phyloP scores from a whole-genome alignment of 1,140 invertebrate genomes.

The Tetragnatha versicolor region DNA sequence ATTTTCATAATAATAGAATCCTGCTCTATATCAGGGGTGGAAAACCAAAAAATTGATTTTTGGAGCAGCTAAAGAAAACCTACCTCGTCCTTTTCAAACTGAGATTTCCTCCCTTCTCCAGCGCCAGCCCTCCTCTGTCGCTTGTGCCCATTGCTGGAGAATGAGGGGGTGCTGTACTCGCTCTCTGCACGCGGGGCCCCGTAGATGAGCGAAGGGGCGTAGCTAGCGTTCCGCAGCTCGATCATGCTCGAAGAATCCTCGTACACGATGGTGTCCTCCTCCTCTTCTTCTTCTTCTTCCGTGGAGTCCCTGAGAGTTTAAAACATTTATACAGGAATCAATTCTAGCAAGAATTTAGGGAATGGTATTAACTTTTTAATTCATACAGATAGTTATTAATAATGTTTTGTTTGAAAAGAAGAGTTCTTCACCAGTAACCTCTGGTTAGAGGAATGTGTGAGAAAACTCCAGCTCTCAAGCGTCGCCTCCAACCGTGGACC shows the following conservation, averaged over 20 bases:
- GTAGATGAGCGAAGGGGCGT: conserved; percentile 32
- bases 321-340: too few relatives aligned
- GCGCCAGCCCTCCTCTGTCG: conserved; percentile 15
- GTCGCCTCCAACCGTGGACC: too few relatives aligned
- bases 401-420: too few relatives aligned
- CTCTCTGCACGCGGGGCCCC: background rate
- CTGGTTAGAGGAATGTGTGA: too few relatives aligned
- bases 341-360: background rate
- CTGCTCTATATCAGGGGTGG: too few relatives aligned
- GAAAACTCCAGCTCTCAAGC: too few relatives aligned
- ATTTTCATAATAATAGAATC: too few relatives aligned
- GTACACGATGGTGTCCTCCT: conserved; percentile 38
- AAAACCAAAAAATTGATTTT: too few relatives aligned
- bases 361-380: too few relatives aligned
- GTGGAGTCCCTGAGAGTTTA: background rate
- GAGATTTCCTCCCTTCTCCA: background rate
- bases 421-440: too few relatives aligned
- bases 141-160: background rate
- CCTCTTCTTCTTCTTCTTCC: conserved; percentile 1
- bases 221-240: conserved; percentile 45
- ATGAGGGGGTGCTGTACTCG: background rate
- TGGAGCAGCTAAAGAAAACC: too few relatives aligned
- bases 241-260: conserved; percentile 43
- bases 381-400: too few relatives aligned
- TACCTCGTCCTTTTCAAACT: conserved; percentile 41